Conservation (phyloP, 2,113 vertebrate genomes). For the Pluvialis apricaria region DNA sequence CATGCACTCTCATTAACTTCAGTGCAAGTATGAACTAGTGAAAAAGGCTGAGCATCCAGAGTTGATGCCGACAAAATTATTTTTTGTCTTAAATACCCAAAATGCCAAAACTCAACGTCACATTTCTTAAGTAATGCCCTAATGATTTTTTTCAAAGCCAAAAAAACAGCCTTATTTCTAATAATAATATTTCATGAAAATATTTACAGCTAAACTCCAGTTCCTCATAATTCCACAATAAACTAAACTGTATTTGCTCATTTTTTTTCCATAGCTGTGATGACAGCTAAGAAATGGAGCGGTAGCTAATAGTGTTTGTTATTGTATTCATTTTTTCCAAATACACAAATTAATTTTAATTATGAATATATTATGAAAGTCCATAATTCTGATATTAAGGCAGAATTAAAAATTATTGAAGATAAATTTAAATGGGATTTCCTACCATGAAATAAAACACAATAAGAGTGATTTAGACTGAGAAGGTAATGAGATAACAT, state of each 20-base stretch:
- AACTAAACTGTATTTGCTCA: not conserved
- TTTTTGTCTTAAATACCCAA: not conserved
- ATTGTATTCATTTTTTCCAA: slow-evolving; percentile 16
- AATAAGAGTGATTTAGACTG: not conserved
- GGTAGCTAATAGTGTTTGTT: not conserved
- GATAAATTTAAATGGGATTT: not conserved
- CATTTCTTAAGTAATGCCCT: not conserved
- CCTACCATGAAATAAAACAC: not conserved
- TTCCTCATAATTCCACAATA: not conserved
- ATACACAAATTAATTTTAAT: slow-evolving; percentile 35
- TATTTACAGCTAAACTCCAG: not conserved
- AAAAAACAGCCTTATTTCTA: not conserved
- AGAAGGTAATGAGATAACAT: not conserved
- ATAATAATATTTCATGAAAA: not conserved
- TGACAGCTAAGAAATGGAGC: slow-evolving; percentile 19
- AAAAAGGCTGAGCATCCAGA: not conserved
- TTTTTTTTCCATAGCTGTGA: not conserved
- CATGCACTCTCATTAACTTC: not conserved
- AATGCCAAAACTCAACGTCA: accelerated
- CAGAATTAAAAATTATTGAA: not conserved
- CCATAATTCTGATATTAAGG: not conserved
- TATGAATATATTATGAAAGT: not conserved
- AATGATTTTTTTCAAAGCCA: not conserved
- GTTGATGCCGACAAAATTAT: not conserved
- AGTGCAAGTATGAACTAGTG: not conserved